Percentiles rank a stretch among this genome's conserved stretches.
phyloP scores from a whole-genome alignment of 2,113 vertebrate species.

The Panthera tigris region DNA sequence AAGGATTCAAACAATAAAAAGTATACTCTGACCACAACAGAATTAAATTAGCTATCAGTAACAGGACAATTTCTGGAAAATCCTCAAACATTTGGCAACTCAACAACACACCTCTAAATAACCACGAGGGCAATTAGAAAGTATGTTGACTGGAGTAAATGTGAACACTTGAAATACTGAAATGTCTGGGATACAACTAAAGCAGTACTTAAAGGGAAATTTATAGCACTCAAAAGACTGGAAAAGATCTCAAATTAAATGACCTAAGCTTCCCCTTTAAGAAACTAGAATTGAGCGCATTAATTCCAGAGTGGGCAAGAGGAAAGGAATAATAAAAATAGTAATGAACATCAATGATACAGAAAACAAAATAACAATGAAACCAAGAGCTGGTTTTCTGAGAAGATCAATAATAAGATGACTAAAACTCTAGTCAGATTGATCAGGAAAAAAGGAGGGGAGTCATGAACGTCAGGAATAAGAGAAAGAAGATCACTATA shows the following conservation, averaged over 20 bases:
- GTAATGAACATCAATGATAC: neutral
- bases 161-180: neutral
- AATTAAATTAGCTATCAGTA: neutral
- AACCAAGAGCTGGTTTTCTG: neutral
- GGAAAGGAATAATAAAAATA: neutral
- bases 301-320: neutral
- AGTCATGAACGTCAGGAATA: neutral
- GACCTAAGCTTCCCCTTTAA: neutral
- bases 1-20: neutral
- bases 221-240: neutral
- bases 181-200: neutral
- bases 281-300: neutral
- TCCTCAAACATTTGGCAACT: neutral
- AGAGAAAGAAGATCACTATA: neutral
- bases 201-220: neutral
- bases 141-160: neutral
- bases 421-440: neutral
- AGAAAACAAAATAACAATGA: neutral
- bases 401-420: neutral
- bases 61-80: neutral
- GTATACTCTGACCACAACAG: neutral
- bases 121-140: neutral
- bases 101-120: neutral
- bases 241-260: neutral
- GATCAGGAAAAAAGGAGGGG: neutral